phyloP scores from a whole-genome alignment of 2,888 invertebrate species.

The Nephrocerus scutellatus region DNA sequence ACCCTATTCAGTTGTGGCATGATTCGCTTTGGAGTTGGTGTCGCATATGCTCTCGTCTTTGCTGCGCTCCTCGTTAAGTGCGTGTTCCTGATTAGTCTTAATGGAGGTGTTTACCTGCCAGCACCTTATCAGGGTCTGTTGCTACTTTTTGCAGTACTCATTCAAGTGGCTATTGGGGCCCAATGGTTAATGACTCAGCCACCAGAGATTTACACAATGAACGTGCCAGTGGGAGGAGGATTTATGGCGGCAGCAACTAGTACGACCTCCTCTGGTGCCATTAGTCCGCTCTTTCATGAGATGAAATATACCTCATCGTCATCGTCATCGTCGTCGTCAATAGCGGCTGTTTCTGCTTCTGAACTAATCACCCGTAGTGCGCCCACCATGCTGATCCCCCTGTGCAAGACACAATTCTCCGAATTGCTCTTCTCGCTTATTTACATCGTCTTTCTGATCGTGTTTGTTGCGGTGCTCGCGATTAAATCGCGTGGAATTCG shows the following conservation, averaged over 20 bases:
- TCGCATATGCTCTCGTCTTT: slow-evolving; percentile 79
- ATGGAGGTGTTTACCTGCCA: slow-evolving; percentile 84
- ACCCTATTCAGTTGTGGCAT: slow-evolving; percentile 74
- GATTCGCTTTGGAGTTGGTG: slow-evolving; percentile 73
- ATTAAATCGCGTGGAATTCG: slow-evolving; percentile 80
- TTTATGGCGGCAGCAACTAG: slow-evolving; percentile 34
- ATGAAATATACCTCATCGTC: no score
- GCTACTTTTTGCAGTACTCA: slow-evolving; percentile 82
- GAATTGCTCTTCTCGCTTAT: slow-evolving; percentile 71
- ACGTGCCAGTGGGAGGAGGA: slow-evolving; percentile 39
- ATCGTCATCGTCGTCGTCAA: slow-evolving; percentile 17
- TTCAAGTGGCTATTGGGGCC: slow-evolving; percentile 77
- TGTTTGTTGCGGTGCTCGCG: slow-evolving; percentile 77
- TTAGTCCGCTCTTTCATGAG: no score
- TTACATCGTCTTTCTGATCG: slow-evolving; percentile 76
- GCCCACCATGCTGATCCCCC: slow-evolving; percentile 44
- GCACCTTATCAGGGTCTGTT: slow-evolving; percentile 87
- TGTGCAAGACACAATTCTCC: slow-evolving; percentile 62
- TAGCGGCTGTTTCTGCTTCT: neutral
- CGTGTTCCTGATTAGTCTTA: slow-evolving; percentile 85
- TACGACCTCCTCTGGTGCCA: slow-evolving; percentile 21
- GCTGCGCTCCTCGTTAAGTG: slow-evolving; percentile 88
- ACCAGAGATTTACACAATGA: slow-evolving; percentile 54
- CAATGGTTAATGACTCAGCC: slow-evolving; percentile 79
- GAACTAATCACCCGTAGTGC: no score